phyloP scores from a whole-genome alignment of 2,797 vertebrate genomes.

The Poecilia picta region DNA sequence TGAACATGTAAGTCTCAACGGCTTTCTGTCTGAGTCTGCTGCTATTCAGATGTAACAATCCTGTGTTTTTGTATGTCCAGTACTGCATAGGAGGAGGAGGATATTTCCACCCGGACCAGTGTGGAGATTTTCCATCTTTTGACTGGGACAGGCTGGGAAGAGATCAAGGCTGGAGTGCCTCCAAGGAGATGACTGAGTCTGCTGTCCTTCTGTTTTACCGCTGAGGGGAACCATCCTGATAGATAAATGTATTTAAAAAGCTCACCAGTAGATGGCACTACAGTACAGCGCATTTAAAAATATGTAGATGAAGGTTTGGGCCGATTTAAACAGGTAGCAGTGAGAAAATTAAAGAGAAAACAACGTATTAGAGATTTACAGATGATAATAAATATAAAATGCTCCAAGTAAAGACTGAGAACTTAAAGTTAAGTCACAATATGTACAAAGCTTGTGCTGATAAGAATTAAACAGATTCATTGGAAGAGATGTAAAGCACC shows the following conservation, averaged over 20 bases:
- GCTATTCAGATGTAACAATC: neutral
- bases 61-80: slow-evolving; percentile 16
- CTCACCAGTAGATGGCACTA: neutral
- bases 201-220: slow-evolving; percentile 46
- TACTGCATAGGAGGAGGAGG: slow-evolving; percentile 47
- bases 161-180: slow-evolving; percentile 8
- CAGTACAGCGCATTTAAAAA: neutral
- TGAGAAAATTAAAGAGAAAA: neutral
- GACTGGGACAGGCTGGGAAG: slow-evolving; percentile 21
- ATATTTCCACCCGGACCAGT: neutral
- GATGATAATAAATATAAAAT: neutral
- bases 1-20: slow-evolving; percentile 35
- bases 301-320: too few species aligned
- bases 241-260: neutral
- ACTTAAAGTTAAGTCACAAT: neutral
- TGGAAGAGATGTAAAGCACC: neutral
- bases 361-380: neutral
- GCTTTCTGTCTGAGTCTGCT: neutral
- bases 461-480: neutral
- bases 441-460: neutral
- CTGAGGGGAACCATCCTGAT: neutral
- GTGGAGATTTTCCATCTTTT: slow-evolving; percentile 43
- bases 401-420: neutral
- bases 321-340: neutral
- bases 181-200: slow-evolving; percentile 37